Evolutionary conservation across 2,888 invertebrate genomes (phyloP), one percentile per base, ranked within the genome.

Genomic region (Xestoiulus laeticollis): DNA sequence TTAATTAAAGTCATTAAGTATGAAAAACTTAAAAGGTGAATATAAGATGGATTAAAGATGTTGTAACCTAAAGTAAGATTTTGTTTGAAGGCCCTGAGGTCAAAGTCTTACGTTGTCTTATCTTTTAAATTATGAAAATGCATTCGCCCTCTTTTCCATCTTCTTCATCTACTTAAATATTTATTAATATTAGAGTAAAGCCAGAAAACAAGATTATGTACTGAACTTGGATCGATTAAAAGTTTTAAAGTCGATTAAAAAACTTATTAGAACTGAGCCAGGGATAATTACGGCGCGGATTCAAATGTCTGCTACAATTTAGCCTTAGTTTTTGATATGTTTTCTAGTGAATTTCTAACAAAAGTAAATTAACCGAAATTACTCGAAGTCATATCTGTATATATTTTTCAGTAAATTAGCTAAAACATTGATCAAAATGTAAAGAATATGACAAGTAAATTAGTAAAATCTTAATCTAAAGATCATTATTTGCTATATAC

Each of bases 121-220:
- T 68, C 26, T 26, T 26, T 22, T 68, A 68, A 68, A 68, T 68
- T 68, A 59, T 59, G 59, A 68, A 68, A 26, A 68, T 68, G 68
- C 68, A 68, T 68, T 68, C 12, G 68, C 68, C 26, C 68, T 68
- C 68, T 68, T 68, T 68, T 26, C 26, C 26, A 10, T 26, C 26
- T n/a, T 26, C 12, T 22, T 22, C 2, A 26, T 68, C 68, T 68
- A 6, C 68, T 68, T 68, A 68, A 68, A 68, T 68, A 68, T 68
- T 68, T 68, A 68, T 68, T 8, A 68, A 59, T 59, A 59, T 19
- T 14, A 12, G 3, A 48, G 19, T n/a, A 12, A 26, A 26, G 68
- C 22, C 12, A 26, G n/a, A n/a, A 68, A 68, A 26, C 8, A 26
- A 26, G 26, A 22, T 26, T 68, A 68, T 10, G 26, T 10, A 12